phyloP scores from a whole-genome alignment of 2,113 vertebrate genomes.

The Orycteropus afer region DNA sequence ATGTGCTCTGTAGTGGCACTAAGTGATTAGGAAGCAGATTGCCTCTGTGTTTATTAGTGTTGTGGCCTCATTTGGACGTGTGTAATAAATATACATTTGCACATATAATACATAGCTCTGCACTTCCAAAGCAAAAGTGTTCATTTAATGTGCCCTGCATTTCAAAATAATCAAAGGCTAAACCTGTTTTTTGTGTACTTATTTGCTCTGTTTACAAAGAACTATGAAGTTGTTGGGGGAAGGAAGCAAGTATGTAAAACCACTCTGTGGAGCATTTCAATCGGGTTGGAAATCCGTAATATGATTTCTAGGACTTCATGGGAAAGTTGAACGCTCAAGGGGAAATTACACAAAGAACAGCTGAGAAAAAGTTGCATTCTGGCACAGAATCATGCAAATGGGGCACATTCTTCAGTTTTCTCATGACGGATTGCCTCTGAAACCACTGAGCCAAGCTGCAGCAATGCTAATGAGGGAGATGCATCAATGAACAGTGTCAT shows the following conservation, averaged over 20 bases:
- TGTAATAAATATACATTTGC: constrained; percentile 77
- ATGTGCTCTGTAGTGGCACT: constrained; percentile 81
- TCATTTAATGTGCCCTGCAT: constrained; percentile 74
- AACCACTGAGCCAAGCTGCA: constrained; percentile 90
- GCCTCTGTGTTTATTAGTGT: constrained; percentile 80
- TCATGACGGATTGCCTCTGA: constrained; percentile 92
- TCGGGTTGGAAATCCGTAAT: constrained; percentile 82
- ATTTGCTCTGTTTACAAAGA: constrained; percentile 75
- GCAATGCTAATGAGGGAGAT: constrained; percentile 94
- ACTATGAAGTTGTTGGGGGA: constrained; percentile 72
- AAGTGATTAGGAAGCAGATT: constrained; percentile 81
- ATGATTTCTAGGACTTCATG: constrained; percentile 90
- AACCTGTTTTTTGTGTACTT: constrained; percentile 75
- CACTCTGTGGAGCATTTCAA: constrained; percentile 80
- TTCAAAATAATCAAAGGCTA: constrained; percentile 80
- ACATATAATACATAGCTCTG: constrained; percentile 77
- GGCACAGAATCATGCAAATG: constrained; percentile 92
- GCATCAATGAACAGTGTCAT: constrained; percentile 95
- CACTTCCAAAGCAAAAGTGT: constrained; percentile 84
- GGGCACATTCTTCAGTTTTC: constrained; percentile 93
- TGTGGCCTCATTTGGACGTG: constrained; percentile 81
- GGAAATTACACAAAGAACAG: constrained; percentile 88
- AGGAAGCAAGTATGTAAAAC: constrained; percentile 75
- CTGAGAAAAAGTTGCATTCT: constrained; percentile 90
- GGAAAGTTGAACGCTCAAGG: constrained; percentile 88